Evolutionary conservation across 2,797 vertebrate species (phyloP), one percentile per base, ranked within the genome.

Genomic region (Dendrocincla fuliginosa): DNA sequence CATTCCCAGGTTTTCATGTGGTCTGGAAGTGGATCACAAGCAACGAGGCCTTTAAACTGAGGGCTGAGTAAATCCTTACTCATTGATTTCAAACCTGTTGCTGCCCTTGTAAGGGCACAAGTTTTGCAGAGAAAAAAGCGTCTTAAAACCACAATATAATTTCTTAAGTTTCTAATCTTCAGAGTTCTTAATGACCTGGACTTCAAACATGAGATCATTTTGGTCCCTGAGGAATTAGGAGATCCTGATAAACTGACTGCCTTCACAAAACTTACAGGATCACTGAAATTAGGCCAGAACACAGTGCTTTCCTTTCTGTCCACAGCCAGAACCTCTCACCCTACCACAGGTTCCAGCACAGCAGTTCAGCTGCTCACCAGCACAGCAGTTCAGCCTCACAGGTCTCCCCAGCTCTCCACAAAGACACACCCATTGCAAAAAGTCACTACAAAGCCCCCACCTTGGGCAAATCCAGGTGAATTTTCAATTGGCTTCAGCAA

Each of bases 11-110:
- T 67, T 71, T 78, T 78, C 70, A 55, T 78, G 90, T 84, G 90
- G 86, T 90, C 88, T 93, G 90, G 84, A 93, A 78, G 46, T 0
- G 1, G 39, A 93, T 76, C 77, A 82, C 74, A 93, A 92, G 47
- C 0, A 0, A 52, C 2, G 33, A 93, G 46, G 27, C 28, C 80
- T 63, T 59, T 22, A 68, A 65, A 89, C 18, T 2, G 16, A 73
- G 70, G 64, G 71, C 69, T 91, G 90, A 93, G 90, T 57, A 91
- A 80, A 49, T 30, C 9, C 74, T 91, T 93, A 89, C 89, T 92
- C 89, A 87, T 10, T 14, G 32, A 49, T 64, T 86, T 42, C 11
- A 78, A 84, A 56, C 23, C 61, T 60, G 35, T 2, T 11, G 65
- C 80, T 91, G 82, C 44, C 60, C 79, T 80, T 63, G 18, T 13